Evolutionary conservation across 2,888 invertebrate species (phyloP).

Genomic region (Onchidella celtica): DNA sequence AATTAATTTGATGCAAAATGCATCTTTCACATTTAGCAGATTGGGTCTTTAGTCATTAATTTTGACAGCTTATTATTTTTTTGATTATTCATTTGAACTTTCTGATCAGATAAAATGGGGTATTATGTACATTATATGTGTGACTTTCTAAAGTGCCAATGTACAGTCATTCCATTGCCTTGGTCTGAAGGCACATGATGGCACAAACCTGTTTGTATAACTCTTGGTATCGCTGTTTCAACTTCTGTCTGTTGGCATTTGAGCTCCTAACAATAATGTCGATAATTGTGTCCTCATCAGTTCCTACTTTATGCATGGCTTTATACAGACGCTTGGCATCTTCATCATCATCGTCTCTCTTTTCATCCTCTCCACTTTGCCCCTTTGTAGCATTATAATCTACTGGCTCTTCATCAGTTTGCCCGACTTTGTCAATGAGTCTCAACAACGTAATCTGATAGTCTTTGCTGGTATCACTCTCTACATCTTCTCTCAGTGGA

Average conservation of each 20-base stretch:
- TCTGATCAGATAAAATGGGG: no score
- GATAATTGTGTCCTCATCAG: constrained; percentile 67
- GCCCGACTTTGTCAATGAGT: constrained; percentile 60
- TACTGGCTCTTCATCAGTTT: constrained; percentile 30
- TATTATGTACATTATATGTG: no score
- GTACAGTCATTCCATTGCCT: no score
- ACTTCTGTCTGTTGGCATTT: constrained; percentile 71
- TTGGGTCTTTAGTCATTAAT: no score
- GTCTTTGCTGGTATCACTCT: constrained; percentile 78
- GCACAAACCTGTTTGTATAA: constrained; percentile 43
- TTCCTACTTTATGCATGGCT: constrained; percentile 68
- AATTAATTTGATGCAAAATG: no score
- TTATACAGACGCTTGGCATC: constrained; percentile 57
- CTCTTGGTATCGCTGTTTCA: constrained; percentile 58
- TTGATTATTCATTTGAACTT: no score
- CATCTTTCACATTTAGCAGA: no score
- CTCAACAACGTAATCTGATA: constrained; percentile 75
- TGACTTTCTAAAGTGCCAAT: no score
- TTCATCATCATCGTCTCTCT: constrained; percentile 21
- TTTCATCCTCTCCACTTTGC: neutral
- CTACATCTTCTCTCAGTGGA: constrained; percentile 74
- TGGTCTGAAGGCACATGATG: no score
- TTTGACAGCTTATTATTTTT: no score
- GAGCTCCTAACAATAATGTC: constrained; percentile 66
- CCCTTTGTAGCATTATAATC: neutral